Evolutionary conservation across 2,888 invertebrate species (phyloP).

Genomic region (Callosobruchus maculatus): DNA sequence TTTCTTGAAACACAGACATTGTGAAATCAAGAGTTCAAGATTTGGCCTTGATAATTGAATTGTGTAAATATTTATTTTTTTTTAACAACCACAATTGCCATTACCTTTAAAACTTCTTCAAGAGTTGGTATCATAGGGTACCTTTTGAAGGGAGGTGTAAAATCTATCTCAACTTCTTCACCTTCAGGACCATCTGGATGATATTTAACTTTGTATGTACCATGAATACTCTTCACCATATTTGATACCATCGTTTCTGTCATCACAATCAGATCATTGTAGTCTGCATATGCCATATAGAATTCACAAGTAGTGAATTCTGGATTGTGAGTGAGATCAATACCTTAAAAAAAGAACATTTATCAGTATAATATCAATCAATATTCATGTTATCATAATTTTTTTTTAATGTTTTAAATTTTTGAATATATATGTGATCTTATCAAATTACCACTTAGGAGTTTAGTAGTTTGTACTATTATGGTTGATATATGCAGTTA

Average conservation of each 20-base stretch:
- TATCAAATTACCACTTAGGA: too few relatives aligned
- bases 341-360: constrained; percentile 55
- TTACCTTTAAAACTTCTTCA: constrained; percentile 69
- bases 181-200: constrained; percentile 89
- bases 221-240: constrained; percentile 91
- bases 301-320: constrained; percentile 99
- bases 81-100: too few relatives aligned
- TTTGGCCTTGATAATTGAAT: too few relatives aligned
- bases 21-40: too few relatives aligned
- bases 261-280: constrained; percentile 88
- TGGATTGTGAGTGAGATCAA: constrained; percentile 98
- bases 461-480: too few relatives aligned
- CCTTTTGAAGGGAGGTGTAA: constrained; percentile 94
- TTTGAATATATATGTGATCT: too few relatives aligned
- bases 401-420: too few relatives aligned
- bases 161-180: constrained; percentile 83
- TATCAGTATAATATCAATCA: too few relatives aligned
- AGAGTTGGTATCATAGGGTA: constrained; percentile 89
- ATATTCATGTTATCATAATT: too few relatives aligned
- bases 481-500: too few relatives aligned
- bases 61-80: too few relatives aligned
- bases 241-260: constrained; percentile 90
- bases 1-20: too few relatives aligned
- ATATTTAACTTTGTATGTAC: constrained; percentile 78
- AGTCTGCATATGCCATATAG: constrained; percentile 99